Evolutionary conservation across 1,140 invertebrate genomes (phyloP), one percentile per base, ranked within the genome.

Genomic region (Bombus vancouverensis): DNA sequence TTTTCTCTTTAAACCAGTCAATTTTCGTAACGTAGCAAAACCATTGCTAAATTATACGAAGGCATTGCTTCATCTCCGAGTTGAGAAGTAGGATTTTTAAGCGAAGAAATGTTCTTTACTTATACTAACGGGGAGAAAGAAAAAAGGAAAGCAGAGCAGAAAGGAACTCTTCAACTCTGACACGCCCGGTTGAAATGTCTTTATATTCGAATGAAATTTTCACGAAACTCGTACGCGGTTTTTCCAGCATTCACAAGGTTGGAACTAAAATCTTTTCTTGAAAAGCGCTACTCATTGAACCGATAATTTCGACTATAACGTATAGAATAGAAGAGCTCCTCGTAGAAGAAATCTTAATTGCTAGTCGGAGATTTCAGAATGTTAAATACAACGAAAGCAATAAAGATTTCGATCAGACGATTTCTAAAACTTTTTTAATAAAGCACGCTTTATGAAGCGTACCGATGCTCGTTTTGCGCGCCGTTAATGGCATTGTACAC

Each of bases 361-460:
- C 75, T 28, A 39, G n/a, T 25, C 25, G 9, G 22, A n/a, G n/a
- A 84, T 68, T 59, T 84, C 42, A 34, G 32, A 59, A 53, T 53
- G 28, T 71, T 79, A 79, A 79, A 42, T 34, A 57, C 32, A 83
- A 42, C 42, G 34, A 71, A 47, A 44, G 47, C 9, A n/a, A 32
- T 37, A 15, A 39, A 77, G 37, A 59, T 70, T 57, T 15, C 22
- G 65, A 73, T 44, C 42, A 34, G 79, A 72, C n/a, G 70, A 82
- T 65, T 75, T 53, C 59, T 5, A 34, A 5, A 84, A 85, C 59
- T 80, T 80, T 79, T 73, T 85, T 85, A 80, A 85, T 85, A 77
- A 80, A 85, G 66, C 76, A 53, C 47, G 25, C 68, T 42, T 72
- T 80, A 80, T 39, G n/a, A 72, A 72, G n/a, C 28, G 32, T 72